phyloP scores from a whole-genome alignment of 2,888 invertebrate genomes.

The Lordiphosa andalusiaca region DNA sequence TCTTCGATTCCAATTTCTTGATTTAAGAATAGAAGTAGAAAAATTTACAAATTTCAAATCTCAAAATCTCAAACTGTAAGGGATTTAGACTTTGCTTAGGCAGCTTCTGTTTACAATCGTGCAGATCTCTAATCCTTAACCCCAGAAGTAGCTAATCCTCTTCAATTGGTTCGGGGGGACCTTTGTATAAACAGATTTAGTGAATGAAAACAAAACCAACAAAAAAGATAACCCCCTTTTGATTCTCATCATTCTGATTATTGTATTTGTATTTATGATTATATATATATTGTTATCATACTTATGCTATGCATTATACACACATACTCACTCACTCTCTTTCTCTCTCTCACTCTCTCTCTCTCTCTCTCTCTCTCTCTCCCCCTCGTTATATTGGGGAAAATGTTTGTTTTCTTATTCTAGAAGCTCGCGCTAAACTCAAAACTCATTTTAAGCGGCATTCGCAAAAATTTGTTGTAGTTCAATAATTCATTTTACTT shows the following conservation, averaged over 20 bases:
- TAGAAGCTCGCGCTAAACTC: slow-evolving; percentile 66
- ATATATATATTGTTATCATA: slow-evolving; percentile 50
- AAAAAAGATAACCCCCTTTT: slow-evolving; percentile 9
- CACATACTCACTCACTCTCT: slow-evolving; percentile 4
- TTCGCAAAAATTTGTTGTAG: slow-evolving; percentile 64
- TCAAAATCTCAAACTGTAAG: too few relatives aligned
- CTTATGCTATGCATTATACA: slow-evolving; percentile 44
- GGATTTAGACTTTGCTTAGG: too few relatives aligned
- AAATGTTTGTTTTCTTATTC: slow-evolving; percentile 50
- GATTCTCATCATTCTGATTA: too few relatives aligned
- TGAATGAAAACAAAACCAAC: slow-evolving; percentile 4
- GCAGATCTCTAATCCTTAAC: background rate
- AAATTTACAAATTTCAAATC: too few relatives aligned
- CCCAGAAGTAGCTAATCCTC: background rate
- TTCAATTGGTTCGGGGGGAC: background rate
- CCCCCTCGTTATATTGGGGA: slow-evolving; percentile 1
- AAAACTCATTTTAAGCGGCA: slow-evolving; percentile 59
- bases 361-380: slow-evolving; percentile 8
- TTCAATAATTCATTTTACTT: slow-evolving; percentile 60
- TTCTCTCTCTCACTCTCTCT: slow-evolving; percentile 5
- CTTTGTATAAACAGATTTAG: slow-evolving; percentile 1
- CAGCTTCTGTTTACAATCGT: background rate
- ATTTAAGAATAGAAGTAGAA: too few relatives aligned
- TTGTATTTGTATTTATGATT: slow-evolving; percentile 58
- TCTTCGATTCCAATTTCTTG: too few relatives aligned